Percentiles rank a stretch among this genome's conserved stretches.
Conservation (phyloP, 2,113 vertebrate species). For the Amblyopsis rosae region DNA sequence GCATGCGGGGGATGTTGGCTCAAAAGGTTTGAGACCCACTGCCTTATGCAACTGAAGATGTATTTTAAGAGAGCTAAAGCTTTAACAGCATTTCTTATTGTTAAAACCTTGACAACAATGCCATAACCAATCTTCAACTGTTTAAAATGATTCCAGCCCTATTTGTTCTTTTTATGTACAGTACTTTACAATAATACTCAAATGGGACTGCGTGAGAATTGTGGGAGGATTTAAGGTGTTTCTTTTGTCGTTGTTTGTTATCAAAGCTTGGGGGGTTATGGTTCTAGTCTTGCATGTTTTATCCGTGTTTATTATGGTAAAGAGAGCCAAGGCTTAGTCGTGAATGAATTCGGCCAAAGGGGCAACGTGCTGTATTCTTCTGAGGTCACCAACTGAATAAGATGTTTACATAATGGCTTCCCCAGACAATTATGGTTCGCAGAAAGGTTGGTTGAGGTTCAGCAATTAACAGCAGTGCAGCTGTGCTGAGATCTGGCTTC, state of each 20-base stretch:
- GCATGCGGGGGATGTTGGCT: too few relatives aligned
- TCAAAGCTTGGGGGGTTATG: conserved; percentile 45
- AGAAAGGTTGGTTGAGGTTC: conserved; percentile 1
- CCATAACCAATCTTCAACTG: conserved; percentile 9
- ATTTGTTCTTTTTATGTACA: conserved; percentile 30
- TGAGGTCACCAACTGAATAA: conserved; percentile 18
- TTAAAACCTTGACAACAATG: neutral
- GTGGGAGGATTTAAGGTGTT: conserved; percentile 48
- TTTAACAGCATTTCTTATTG: neutral
- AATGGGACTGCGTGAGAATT: conserved; percentile 58
- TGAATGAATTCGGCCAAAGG: conserved; percentile 38
- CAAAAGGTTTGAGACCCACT: too few relatives aligned
- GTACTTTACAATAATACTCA: conserved; percentile 32
- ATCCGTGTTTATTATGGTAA: conserved; percentile 21
- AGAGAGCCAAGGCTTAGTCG: conserved; percentile 20
- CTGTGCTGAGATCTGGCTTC: neutral
- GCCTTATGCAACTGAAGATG: too few relatives aligned
- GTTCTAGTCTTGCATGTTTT: conserved; percentile 16
- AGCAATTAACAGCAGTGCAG: neutral
- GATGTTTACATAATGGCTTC: conserved; percentile 44
- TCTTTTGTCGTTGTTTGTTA: conserved; percentile 49
- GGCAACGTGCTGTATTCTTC: conserved; percentile 24
- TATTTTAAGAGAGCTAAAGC: neutral
- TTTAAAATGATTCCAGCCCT: conserved; percentile 16
- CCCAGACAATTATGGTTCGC: conserved; percentile 18